phyloP scores from a whole-genome alignment of 2,888 invertebrate genomes.

The Panzeria rudis region DNA sequence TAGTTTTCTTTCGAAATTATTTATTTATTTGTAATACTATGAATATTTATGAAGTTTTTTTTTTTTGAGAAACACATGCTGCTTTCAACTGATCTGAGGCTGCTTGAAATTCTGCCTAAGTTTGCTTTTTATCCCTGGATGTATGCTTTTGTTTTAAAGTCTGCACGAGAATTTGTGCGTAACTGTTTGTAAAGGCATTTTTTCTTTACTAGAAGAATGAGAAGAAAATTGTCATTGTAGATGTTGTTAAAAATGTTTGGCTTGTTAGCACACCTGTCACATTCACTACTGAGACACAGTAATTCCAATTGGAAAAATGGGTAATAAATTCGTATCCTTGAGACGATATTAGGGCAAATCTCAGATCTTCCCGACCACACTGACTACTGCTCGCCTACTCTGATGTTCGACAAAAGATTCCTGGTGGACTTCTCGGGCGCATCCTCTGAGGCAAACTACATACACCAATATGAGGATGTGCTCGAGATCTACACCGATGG shows the following conservation, averaged over 20 bases:
- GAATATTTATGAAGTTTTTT: neutral
- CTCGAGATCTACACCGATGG: no score
- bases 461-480: no score
- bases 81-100: constrained; percentile 2
- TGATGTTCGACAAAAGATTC: no score
- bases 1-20: neutral
- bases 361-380: no score
- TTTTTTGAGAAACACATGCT: constrained; percentile 34
- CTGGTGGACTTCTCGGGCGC: no score
- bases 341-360: no score
- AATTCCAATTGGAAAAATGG: no score
- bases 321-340: no score
- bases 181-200: neutral
- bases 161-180: neutral
- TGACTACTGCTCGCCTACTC: no score
- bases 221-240: neutral
- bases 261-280: constrained; percentile 39
- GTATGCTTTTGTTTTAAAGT: constrained; percentile 4
- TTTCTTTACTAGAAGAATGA: neutral
- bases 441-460: no score
- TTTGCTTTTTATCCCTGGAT: constrained; percentile 1
- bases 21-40: neutral
- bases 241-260: neutral
- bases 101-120: neutral
- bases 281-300: no score